phyloP scores from a whole-genome alignment of 2,888 invertebrate genomes.

The Drosophila helvetica region DNA sequence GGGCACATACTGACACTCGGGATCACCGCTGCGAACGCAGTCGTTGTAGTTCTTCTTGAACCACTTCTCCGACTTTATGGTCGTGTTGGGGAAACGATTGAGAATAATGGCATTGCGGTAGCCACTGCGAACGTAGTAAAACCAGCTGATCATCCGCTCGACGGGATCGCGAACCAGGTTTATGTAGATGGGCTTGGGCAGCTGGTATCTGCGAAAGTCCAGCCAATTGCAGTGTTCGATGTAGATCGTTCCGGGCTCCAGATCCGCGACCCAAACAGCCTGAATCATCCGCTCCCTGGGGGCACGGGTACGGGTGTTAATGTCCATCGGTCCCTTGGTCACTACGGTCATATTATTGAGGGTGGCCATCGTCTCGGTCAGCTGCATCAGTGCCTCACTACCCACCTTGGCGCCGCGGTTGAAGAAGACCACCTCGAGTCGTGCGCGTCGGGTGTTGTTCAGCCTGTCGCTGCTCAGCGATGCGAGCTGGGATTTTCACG shows the following conservation, averaged over 20 bases:
- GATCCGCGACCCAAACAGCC: constrained; percentile 86
- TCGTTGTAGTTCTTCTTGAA: constrained; percentile 89
- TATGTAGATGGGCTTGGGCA: constrained; percentile 92
- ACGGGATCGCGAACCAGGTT: constrained; percentile 95
- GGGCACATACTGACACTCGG: constrained; percentile 91
- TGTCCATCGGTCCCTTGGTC: constrained; percentile 18
- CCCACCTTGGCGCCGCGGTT: constrained; percentile 96
- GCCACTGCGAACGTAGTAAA: constrained; percentile 93
- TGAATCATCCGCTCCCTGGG: constrained; percentile 46
- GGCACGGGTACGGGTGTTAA: constrained; percentile 1
- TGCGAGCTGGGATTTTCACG: constrained; percentile 21
- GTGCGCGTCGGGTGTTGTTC: constrained; percentile 91
- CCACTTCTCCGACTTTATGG: constrained; percentile 75
- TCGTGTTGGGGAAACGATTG: constrained; percentile 86
- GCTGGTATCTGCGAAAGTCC: constrained; percentile 92
- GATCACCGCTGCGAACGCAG: constrained; percentile 91
- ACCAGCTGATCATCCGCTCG: constrained; percentile 95
- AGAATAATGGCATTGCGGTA: constrained; percentile 88
- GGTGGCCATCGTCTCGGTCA: constrained; percentile 54
- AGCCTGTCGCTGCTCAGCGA: constrained; percentile 77
- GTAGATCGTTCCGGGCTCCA: constrained; percentile 91
- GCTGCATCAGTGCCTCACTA: constrained; percentile 93
- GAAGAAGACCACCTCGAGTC: constrained; percentile 91
- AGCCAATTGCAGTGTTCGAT: constrained; percentile 93
- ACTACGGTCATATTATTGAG: constrained; percentile 44